Evolutionary conservation across 2,113 vertebrate species (phyloP).

Genomic region (Peromyscus maniculatus): DNA sequence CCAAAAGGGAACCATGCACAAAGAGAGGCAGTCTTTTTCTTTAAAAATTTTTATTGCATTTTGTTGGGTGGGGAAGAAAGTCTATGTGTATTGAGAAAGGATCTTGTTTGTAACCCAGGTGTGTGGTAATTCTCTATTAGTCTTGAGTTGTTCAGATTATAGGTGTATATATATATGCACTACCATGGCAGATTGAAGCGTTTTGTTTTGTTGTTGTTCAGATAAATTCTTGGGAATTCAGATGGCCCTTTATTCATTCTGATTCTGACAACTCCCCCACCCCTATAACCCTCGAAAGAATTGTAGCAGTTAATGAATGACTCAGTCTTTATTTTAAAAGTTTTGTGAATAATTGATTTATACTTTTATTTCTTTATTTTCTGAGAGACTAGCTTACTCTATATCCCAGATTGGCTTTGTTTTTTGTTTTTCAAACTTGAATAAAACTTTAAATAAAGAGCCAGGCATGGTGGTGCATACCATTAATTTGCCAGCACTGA

Average conservation of each 20-base stretch:
- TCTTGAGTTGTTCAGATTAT: not conserved
- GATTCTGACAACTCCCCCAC: not conserved
- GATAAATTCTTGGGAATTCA: constrained; percentile 5
- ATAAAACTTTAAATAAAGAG: not conserved
- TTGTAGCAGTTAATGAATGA: not conserved
- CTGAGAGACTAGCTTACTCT: not conserved
- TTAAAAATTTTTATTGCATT: not conserved
- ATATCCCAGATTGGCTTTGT: not conserved
- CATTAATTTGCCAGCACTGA: not conserved
- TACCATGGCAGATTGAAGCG: not conserved
- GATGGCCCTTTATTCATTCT: not conserved
- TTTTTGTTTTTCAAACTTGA: not conserved
- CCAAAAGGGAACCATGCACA: not conserved
- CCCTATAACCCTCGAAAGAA: not conserved
- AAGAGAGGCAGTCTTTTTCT: not conserved
- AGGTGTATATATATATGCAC: not conserved
- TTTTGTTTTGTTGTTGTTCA: not conserved
- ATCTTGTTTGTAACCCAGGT: too few species aligned
- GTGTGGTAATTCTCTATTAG: not conserved
- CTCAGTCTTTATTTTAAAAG: not conserved
- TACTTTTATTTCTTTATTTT: not conserved
- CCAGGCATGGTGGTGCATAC: not conserved
- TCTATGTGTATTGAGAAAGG: not conserved
- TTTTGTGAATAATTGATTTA: not conserved
- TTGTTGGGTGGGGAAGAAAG: not conserved